These are phyloP conservation scores for Mesorhabditis spiculigera DNA, from an alignment of 2,888 invertebrate species.

Conservation along the genomic window DNA sequence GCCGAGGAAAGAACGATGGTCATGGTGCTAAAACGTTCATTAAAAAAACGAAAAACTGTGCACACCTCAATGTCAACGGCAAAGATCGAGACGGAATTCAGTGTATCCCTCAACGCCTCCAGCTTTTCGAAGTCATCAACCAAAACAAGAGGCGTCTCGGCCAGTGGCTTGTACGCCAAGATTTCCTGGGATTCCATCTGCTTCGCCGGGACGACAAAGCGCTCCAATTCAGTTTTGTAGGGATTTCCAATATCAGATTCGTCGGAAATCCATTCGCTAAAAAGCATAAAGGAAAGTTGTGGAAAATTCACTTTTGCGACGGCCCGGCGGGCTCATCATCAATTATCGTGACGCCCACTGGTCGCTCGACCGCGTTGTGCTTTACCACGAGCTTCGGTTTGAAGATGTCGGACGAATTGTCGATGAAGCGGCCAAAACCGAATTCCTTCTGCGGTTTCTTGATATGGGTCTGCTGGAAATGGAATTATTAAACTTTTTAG, in stretches of 20 bases:
- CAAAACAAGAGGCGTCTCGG: slow-evolving; percentile 70
- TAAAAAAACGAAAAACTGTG: neutral
- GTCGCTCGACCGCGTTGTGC: slow-evolving; percentile 15
- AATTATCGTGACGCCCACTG: slow-evolving; percentile 7
- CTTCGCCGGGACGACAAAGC: slow-evolving; percentile 27
- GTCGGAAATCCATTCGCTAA: slow-evolving; percentile 17
- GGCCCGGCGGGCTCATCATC: slow-evolving; percentile 13
- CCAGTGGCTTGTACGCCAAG: slow-evolving; percentile 62
- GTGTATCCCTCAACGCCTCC: slow-evolving; percentile 69
- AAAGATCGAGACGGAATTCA: slow-evolving; percentile 72
- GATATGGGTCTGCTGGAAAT: neutral
- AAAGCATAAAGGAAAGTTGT: neutral
- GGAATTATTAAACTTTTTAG: neutral
- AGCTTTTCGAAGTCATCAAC: slow-evolving; percentile 72
- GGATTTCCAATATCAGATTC: slow-evolving; percentile 40
- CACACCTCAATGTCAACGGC: slow-evolving; percentile 76
- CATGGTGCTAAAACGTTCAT: slow-evolving; percentile 72
- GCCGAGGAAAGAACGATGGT: slow-evolving; percentile 85
- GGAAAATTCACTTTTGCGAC: neutral
- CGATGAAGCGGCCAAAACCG: slow-evolving; percentile 17
- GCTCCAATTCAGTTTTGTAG: slow-evolving; percentile 42
- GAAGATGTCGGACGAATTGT: slow-evolving; percentile 39
- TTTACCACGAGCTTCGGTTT: slow-evolving; percentile 28
- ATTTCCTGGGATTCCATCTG: slow-evolving; percentile 27
- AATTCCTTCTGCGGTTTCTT: slow-evolving; percentile 15